Percentiles rank a stretch among this genome's conserved stretches.
These are phyloP conservation scores for Brachyrhaphis roseni DNA, from an alignment of 2,797 vertebrate species.

Conservation along the genomic window DNA sequence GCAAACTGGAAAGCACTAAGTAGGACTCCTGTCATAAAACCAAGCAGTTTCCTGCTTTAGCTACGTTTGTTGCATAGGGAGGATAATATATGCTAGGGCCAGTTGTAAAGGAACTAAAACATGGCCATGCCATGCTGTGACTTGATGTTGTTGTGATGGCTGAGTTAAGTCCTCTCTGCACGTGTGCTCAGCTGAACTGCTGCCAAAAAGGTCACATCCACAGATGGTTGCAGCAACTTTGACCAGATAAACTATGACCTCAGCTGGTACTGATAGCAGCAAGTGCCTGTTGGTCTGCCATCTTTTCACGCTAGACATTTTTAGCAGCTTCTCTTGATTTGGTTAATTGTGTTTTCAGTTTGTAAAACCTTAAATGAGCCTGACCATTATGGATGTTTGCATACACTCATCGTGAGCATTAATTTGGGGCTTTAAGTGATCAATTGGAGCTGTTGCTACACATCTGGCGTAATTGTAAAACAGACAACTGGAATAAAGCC, in stretches of 20 bases:
- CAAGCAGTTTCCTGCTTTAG: constrained; percentile 38
- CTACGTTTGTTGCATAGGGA: constrained; percentile 38
- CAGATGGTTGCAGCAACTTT: constrained; percentile 62
- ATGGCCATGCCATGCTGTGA: constrained; percentile 18
- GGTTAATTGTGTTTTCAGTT: background rate
- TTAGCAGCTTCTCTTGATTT: background rate
- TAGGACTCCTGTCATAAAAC: constrained; percentile 16
- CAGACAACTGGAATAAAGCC: background rate
- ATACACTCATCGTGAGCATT: background rate
- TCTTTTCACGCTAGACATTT: constrained; percentile 15
- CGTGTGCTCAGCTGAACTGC: constrained; percentile 55
- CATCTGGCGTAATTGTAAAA: background rate
- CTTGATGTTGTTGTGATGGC: constrained; percentile 46
- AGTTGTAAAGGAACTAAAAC: constrained; percentile 30
- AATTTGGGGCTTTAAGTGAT: background rate
- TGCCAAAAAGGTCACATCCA: constrained; percentile 50
- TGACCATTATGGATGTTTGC: background rate
- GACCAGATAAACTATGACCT: constrained; percentile 59
- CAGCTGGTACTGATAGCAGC: constrained; percentile 35
- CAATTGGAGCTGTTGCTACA: no score
- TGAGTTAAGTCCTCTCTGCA: constrained; percentile 61
- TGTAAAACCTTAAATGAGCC: background rate
- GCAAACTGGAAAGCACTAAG: constrained; percentile 42
- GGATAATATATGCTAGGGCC: constrained; percentile 24
- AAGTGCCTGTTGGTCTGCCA: constrained; percentile 15